These are phyloP conservation scores for Anaspis maculata DNA, from an alignment of 2,888 invertebrate species.

Conservation along the genomic window DNA sequence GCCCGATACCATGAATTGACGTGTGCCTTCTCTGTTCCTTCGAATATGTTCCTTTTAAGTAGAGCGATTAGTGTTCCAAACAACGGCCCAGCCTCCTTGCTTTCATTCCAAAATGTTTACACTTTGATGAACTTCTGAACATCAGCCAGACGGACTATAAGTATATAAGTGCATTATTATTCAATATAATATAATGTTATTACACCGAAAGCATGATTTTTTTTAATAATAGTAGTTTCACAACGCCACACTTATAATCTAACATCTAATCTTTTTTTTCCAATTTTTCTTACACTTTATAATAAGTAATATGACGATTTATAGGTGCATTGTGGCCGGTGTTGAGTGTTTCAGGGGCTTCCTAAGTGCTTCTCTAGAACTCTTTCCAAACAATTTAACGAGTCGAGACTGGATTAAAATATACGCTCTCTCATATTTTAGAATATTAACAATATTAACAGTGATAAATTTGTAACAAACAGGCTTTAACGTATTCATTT, in stretches of 20 bases:
- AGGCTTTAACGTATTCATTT: slow-evolving; percentile 34
- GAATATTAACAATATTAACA: slow-evolving; percentile 38
- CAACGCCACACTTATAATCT: slow-evolving; percentile 29
- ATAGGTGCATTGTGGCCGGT: slow-evolving; percentile 23
- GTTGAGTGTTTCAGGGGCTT: slow-evolving; percentile 15
- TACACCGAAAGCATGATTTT: slow-evolving; percentile 30
- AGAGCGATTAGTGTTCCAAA: slow-evolving; percentile 23
- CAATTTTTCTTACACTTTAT: slow-evolving; percentile 15
- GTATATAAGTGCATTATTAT: slow-evolving; percentile 20
- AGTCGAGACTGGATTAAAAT: slow-evolving; percentile 25
- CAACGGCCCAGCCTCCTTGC: slow-evolving; percentile 39
- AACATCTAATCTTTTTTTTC: slow-evolving; percentile 20
- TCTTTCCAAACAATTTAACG: slow-evolving; percentile 12
- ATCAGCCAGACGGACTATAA: slow-evolving; percentile 15
- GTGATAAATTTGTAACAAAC: slow-evolving; percentile 40
- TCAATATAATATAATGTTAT: too few relatives aligned
- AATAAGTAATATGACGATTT: slow-evolving; percentile 11
- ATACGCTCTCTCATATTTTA: slow-evolving; percentile 21
- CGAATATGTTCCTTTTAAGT: slow-evolving; percentile 6
- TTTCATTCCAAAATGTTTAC: slow-evolving; percentile 20
- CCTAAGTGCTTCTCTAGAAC: slow-evolving; percentile 7
- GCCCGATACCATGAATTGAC: slow-evolving; percentile 35
- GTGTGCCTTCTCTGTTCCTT: slow-evolving; percentile 10
- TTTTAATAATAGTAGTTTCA: slow-evolving; percentile 23
- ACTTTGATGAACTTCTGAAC: slow-evolving; percentile 13